phyloP scores from a whole-genome alignment of 2,113 vertebrate genomes.

The Micronycteris hirsuta region DNA sequence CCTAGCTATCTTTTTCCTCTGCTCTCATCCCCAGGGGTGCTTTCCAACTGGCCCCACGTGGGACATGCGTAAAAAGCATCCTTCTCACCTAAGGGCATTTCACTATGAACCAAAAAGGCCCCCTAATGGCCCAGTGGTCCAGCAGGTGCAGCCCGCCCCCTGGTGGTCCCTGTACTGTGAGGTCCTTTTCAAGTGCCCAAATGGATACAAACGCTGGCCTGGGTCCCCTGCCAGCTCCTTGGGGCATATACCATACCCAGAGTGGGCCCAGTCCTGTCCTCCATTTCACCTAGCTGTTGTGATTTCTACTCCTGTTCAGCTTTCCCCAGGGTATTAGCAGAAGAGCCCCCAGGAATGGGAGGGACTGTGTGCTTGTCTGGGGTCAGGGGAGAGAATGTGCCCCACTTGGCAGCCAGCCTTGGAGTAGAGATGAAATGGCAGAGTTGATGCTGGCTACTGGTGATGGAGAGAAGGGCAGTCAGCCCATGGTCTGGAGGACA shows the following conservation, averaged over 20 bases:
- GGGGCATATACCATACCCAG: background rate
- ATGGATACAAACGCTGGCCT: background rate
- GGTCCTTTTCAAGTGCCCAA: background rate
- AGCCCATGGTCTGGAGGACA: background rate
- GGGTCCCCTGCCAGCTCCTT: background rate
- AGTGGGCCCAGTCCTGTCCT: background rate
- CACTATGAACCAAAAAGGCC: background rate
- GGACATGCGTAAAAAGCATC: background rate
- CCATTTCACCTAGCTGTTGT: background rate
- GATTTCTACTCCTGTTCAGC: background rate
- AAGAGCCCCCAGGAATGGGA: background rate
- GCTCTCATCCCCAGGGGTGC: background rate
- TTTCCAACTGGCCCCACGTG: background rate
- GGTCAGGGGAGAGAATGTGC: background rate
- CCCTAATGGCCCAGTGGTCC: background rate
- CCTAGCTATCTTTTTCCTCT: background rate
- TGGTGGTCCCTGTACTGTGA: constrained; percentile 27
- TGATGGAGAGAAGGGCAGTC: background rate
- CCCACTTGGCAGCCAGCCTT: background rate
- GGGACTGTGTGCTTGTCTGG: background rate
- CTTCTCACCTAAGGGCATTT: background rate
- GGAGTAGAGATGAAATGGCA: background rate
- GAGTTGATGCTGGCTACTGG: background rate
- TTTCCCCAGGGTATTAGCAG: background rate
- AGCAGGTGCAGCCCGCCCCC: constrained; percentile 48